Evolutionary conservation across 2,113 vertebrate species (phyloP), one percentile per base, ranked within the genome.

Genomic region (Gobius niger): DNA sequence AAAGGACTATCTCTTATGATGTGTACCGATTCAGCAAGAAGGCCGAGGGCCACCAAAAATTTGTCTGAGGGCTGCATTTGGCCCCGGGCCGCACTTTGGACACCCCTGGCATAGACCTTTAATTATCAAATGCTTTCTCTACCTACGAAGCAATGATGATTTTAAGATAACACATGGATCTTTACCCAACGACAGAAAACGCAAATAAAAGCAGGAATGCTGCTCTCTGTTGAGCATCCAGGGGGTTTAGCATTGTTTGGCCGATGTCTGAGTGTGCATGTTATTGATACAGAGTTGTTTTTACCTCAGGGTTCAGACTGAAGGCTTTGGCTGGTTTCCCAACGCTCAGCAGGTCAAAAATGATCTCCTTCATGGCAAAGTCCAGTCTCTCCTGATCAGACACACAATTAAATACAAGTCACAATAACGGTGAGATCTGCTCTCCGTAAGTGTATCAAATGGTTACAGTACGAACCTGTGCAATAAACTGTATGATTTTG

Each of bases 311-410:
- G 73, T 98, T 99, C 81, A 99, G 95, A 92, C 96, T 98, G 91
- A 99, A 99, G 70, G 98, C 97, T 92, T 98, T 99, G 74, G 96
- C 95, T 80, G 96, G 95, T 87, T 99, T 99, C 83, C 97, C 97
- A 63, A 99, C 97, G 88, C 94, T 96, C 79, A 99, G 93, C 75
- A 99, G 95, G 85, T 99, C 98, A 91, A 96, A 98, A 85, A 99
- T 98, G 75, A 99, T 99, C 93, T 99, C 98, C 87, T 98, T 99
- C 98, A 99, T 99, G 60, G 97, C 96, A 83, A 99, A 99, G 93
- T 99, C 98, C 79, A 99, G 94, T 73, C 95, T 94, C 84, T 99
- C 97, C 98, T 99, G 77, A 73, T 86, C 72, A 51, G 66, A 85
- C 18, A 10, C 63, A n/a, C n/a, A n/a, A n/a, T n/a, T n/a, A n/a